These are phyloP conservation scores for Emmelina monodactyla DNA, from an alignment of 2,888 invertebrate species.

Conservation along the genomic window DNA sequence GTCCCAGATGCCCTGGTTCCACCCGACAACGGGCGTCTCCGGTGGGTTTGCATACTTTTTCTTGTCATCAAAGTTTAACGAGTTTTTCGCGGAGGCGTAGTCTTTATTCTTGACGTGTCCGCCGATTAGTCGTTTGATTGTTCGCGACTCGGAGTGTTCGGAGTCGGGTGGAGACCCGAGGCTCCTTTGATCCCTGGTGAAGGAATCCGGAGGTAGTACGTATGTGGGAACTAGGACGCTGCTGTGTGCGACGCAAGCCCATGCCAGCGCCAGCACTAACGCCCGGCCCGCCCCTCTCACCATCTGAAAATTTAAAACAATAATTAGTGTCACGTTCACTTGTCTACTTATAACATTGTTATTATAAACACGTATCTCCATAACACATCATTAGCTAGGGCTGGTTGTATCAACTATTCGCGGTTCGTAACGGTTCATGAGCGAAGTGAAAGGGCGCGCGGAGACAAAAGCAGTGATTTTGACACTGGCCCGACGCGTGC, in stretches of 20 bases:
- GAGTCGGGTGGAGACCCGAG: constrained; percentile 38
- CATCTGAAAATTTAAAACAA: constrained; percentile 61
- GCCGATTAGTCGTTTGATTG: constrained; percentile 72
- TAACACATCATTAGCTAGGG: neutral
- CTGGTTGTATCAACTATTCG: neutral
- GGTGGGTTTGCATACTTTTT: constrained; percentile 50
- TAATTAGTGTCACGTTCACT: constrained; percentile 20
- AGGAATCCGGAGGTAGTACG: constrained; percentile 62
- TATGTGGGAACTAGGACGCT: constrained; percentile 63
- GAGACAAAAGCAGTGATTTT: constrained; percentile 52
- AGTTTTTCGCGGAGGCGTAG: constrained; percentile 45
- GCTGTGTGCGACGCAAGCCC: constrained; percentile 39
- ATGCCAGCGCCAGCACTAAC: constrained; percentile 56
- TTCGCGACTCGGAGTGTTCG: constrained; percentile 48
- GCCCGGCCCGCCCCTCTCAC: constrained; percentile 63
- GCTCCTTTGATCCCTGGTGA: constrained; percentile 60
- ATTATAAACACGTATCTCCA: neutral
- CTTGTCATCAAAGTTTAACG: constrained; percentile 39
- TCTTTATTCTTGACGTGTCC: constrained; percentile 69
- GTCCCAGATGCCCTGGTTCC: constrained; percentile 68
- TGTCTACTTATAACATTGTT: too few species aligned
- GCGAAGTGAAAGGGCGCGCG: constrained; percentile 55
- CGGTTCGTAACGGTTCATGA: constrained; percentile 30
- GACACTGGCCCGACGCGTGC: constrained; percentile 53
- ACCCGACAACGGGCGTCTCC: constrained; percentile 57